Percentiles rank a stretch among this genome's conserved stretches.
phyloP scores from a whole-genome alignment of 2,113 vertebrate species.

The Ovibos moschatus region DNA sequence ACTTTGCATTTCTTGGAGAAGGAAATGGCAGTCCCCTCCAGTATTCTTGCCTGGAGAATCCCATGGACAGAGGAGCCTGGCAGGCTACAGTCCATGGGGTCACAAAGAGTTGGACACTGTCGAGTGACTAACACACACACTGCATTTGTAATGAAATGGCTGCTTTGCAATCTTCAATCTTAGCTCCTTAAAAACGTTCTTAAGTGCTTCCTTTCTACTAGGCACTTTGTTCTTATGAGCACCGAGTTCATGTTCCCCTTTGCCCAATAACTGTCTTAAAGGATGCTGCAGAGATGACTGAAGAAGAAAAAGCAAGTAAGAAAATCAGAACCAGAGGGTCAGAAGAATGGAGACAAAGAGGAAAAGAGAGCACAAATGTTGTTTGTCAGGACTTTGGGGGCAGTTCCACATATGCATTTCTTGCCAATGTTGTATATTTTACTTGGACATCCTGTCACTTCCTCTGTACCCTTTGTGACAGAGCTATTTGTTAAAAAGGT shows the following conservation, averaged over 20 bases:
- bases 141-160: background rate
- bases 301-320: constrained; percentile 69
- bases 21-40: background rate
- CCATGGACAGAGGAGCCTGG: background rate
- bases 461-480: constrained; percentile 64
- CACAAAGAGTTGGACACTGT: background rate
- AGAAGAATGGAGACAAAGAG: constrained; percentile 60
- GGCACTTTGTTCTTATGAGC: constrained; percentile 36
- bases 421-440: constrained; percentile 76
- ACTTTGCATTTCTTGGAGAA: background rate
- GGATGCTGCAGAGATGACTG: constrained; percentile 23
- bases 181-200: background rate
- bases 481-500: constrained; percentile 60
- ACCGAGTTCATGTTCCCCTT: constrained; percentile 69
- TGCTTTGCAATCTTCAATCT: background rate
- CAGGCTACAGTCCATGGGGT: background rate
- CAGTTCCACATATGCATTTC: constrained; percentile 65
- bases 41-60: background rate
- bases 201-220: constrained; percentile 19
- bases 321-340: constrained; percentile 64
- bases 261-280: constrained; percentile 58
- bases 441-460: constrained; percentile 78
- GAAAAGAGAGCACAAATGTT: constrained; percentile 52
- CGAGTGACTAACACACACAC: background rate
- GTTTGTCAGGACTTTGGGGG: constrained; percentile 67